phyloP scores from a whole-genome alignment of 2,113 vertebrate species.

The Morone chrysops region DNA sequence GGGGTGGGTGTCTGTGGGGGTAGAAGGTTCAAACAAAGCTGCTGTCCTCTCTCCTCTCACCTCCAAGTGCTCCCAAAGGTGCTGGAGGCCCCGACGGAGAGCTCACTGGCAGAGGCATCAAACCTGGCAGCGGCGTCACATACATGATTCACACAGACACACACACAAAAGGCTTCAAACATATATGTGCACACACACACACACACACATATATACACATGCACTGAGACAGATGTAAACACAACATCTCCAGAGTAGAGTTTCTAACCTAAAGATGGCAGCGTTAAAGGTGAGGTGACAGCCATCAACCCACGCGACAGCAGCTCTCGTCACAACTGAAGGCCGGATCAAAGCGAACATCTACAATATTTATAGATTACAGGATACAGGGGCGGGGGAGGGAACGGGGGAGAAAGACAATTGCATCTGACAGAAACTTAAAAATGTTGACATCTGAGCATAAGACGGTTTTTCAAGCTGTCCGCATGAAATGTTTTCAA shows the following conservation, averaged over 20 bases:
- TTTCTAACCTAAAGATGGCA: conserved; percentile 41
- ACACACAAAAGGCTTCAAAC: not conserved
- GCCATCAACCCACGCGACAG: conserved; percentile 49
- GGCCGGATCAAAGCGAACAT: conserved; percentile 71
- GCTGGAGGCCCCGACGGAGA: conserved; percentile 39
- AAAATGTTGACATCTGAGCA: conserved; percentile 41
- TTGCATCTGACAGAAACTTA: conserved; percentile 41
- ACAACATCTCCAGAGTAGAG: conserved; percentile 42
- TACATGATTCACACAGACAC: conserved; percentile 48
- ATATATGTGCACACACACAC: conserved; percentile 10
- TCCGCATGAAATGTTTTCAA: conserved; percentile 3
- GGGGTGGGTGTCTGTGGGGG: conserved; percentile 8
- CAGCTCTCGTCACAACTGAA: conserved; percentile 46
- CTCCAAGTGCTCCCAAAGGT: conserved; percentile 67
- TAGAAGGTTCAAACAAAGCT: conserved; percentile 67
- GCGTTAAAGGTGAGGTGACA: conserved; percentile 66
- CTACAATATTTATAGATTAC: conserved; percentile 77
- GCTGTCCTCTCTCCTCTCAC: conserved; percentile 74
- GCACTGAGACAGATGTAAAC: conserved; percentile 47
- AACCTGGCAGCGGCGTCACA: conserved; percentile 54
- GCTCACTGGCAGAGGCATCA: conserved; percentile 40
- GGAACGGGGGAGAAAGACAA: not conserved
- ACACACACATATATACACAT: not conserved
- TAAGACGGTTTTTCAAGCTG: conserved; percentile 15
- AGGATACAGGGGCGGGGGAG: conserved; percentile 39